Evolutionary conservation across 2,797 vertebrate species (phyloP).

Genomic region (Pantherophis alleghaniensis): DNA sequence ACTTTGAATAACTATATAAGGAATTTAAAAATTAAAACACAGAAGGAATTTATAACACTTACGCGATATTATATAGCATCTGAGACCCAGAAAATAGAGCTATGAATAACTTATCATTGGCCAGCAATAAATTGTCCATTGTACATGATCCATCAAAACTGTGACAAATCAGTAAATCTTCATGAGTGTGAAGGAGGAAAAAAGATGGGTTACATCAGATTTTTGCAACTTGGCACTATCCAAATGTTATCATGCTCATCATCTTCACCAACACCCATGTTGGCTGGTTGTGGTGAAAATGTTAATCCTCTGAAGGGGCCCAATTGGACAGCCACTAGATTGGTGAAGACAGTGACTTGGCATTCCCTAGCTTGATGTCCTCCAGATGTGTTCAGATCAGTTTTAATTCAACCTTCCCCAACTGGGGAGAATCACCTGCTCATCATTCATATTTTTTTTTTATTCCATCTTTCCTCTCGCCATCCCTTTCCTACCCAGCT

Average conservation of each 20-base stretch:
- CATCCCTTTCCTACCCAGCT: slow-evolving; percentile 54
- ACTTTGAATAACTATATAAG: too few species aligned
- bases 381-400: background rate
- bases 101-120: too few species aligned
- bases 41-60: too few species aligned
- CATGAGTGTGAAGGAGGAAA: background rate
- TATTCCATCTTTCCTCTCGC: slow-evolving; percentile 37
- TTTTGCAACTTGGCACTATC: background rate
- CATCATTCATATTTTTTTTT: slow-evolving; percentile 26
- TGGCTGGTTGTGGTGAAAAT: background rate
- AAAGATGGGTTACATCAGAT: background rate
- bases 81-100: too few species aligned
- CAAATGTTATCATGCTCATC: background rate
- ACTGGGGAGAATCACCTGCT: slow-evolving; percentile 6
- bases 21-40: too few species aligned
- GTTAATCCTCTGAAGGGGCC: background rate
- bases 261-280: background rate
- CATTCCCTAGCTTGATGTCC: background rate
- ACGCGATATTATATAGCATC: too few species aligned
- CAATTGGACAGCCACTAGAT: background rate
- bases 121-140: background rate
- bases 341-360: background rate
- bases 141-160: background rate
- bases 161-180: background rate
- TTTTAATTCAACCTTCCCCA: background rate